These are phyloP conservation scores for Grantiella picta DNA, from an alignment of 2,113 vertebrate species.

Conservation along the genomic window DNA sequence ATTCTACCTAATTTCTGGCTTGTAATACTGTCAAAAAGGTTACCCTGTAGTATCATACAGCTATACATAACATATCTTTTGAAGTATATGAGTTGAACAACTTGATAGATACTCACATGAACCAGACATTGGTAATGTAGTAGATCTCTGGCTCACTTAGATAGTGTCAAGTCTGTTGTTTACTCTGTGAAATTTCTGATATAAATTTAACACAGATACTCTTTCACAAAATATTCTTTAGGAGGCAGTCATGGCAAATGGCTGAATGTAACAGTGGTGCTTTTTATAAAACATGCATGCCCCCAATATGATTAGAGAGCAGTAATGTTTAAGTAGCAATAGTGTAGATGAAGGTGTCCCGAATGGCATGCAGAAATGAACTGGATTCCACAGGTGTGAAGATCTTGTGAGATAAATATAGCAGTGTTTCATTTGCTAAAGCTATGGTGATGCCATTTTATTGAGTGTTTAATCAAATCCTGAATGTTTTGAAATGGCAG, in stretches of 20 bases:
- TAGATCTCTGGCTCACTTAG: neutral
- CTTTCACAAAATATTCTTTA: neutral
- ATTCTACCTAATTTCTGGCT: neutral
- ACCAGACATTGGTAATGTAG: neutral
- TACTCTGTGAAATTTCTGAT: neutral
- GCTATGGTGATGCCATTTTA: neutral
- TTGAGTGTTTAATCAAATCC: neutral
- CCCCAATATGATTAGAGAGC: neutral
- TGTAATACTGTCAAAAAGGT: neutral
- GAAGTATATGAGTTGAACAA: neutral
- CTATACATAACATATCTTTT: neutral
- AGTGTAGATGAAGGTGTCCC: neutral
- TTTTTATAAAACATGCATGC: neutral
- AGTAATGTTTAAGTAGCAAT: neutral
- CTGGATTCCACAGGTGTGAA: neutral
- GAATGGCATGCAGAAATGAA: neutral
- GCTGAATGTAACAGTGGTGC: neutral
- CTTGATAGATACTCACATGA: neutral
- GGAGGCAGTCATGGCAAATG: neutral
- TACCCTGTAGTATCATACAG: neutral
- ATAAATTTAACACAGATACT: neutral
- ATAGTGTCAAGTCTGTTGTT: neutral
- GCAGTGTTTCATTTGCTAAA: neutral
- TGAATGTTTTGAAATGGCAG: neutral
- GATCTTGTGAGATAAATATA: neutral